phyloP scores from a whole-genome alignment of 2,113 vertebrate genomes.

The Pitta sordida region DNA sequence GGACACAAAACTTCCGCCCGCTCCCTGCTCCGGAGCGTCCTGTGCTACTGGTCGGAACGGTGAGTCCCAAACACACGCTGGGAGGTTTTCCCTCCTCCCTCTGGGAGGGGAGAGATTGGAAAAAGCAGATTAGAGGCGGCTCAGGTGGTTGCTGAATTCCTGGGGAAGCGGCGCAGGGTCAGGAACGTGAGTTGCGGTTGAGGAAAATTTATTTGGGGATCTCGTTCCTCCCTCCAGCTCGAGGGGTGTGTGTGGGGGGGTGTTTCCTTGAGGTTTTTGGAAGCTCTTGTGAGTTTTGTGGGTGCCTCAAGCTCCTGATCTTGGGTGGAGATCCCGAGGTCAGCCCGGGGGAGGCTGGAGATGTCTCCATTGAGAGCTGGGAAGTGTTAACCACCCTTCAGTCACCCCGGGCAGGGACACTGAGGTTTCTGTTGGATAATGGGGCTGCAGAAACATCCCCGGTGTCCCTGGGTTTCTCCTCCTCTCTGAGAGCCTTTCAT shows the following conservation, averaged over 20 bases:
- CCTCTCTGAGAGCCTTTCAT: not conserved
- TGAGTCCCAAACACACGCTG: not conserved
- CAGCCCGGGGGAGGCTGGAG: not conserved
- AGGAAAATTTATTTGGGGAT: fast-evolving
- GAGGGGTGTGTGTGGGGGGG: fast-evolving
- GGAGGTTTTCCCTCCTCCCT: not conserved
- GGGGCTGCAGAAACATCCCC: fast-evolving
- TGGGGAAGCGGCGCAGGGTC: fast-evolving
- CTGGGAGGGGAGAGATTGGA: not conserved
- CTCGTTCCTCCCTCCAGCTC: fast-evolving
- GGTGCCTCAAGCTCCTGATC: not conserved
- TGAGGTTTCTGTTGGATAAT: not conserved
- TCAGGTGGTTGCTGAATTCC: no score
- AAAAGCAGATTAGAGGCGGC: not conserved
- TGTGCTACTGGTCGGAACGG: not conserved
- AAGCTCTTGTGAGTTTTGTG: fast-evolving
- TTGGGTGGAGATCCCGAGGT: not conserved
- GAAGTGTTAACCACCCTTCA: no score
- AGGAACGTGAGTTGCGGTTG: fast-evolving
- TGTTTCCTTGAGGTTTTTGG: not conserved
- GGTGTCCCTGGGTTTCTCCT: not conserved
- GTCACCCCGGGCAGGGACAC: not conserved
- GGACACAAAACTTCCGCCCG: not conserved
- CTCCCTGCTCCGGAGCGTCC: fast-evolving
- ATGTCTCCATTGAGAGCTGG: not conserved